A percentile compares a stretch with the other conserved stretches of the same genome.
Conservation (phyloP, 2,797 vertebrate species). For the Threskiornis aethiopicus region DNA sequence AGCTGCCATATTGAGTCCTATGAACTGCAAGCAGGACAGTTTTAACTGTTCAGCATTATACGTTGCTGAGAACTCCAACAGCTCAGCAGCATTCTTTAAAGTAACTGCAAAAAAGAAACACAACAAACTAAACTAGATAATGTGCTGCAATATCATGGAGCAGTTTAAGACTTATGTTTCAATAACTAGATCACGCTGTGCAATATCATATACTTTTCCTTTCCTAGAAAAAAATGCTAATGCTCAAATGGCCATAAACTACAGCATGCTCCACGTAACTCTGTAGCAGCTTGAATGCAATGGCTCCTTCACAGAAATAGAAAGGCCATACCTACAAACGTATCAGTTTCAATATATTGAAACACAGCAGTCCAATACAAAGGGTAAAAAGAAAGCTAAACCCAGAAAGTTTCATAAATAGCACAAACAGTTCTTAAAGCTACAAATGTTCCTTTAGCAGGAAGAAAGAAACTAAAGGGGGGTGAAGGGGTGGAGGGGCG, state of each 20-base stretch:
- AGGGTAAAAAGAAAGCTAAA: neutral
- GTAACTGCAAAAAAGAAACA: slow-evolving; percentile 81
- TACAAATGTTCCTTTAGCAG: neutral
- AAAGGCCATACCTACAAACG: neutral
- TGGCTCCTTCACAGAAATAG: neutral
- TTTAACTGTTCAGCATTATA: slow-evolving; percentile 95
- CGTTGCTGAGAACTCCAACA: slow-evolving; percentile 90
- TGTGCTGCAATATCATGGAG: neutral
- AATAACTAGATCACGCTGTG: too few species aligned
- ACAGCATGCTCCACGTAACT: neutral
- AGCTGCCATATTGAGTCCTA: slow-evolving; percentile 91
- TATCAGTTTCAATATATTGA: neutral
- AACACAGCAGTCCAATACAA: neutral
- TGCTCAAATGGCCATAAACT: neutral
- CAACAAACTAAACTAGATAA: neutral
- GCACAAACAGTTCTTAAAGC: neutral
- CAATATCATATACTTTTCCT: neutral
- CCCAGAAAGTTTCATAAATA: neutral
- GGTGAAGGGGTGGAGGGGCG: rapidly evolving
- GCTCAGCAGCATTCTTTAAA: slow-evolving; percentile 90
- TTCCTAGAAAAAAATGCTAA: neutral
- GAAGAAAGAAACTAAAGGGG: neutral
- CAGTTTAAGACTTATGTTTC: neutral
- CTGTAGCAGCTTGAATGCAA: neutral
- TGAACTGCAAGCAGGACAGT: slow-evolving; percentile 94